Evolutionary conservation across 2,113 vertebrate species (phyloP), one percentile per base, ranked within the genome.

Genomic region (Chamaetylas fuelleborni): DNA sequence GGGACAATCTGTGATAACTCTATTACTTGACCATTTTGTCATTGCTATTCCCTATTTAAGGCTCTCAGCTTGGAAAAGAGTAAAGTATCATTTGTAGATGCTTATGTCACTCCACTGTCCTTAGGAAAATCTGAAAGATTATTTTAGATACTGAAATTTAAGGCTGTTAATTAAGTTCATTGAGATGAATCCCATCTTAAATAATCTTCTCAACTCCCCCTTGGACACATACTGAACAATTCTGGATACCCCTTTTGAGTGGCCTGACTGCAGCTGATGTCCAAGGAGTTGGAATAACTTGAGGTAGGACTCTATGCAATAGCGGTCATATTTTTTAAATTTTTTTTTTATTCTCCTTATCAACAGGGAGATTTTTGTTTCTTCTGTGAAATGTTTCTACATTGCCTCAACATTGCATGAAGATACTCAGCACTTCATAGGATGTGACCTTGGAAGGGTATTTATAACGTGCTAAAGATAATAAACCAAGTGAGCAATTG

Each of bases 401-500:
- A 1, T 71, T 87, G 56, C n/a, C 82, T 83, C 67, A 82, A 45
- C 42, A 69, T 53, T 86, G 42, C 42, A 31, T 38, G 14, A 83
- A 70, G 34, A 70, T 22, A 42, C 16, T 51, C 36, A 16, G 26
- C 17, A 57, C 45, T 87, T 70, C 74, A 61, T 22, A 66, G 34
- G 79, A 96, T 77, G 26, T 73, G 60, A 62, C 58, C 42, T 73
- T 71, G 82, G 26, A 73, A 70, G n/a, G 13, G 34, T 88, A 34
- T 86, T 86, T 88, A 38, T 42, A 48, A 58, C 60, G 38, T 66
- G 29, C 64, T 77, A 23, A 86, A 73, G 54, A 83, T 34, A 50
- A 66, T 58, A 84, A 74, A 71, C 51, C 43, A 97, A 96, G 64
- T 88, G 94, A 97, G 76, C 91, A 96, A 38, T 60, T 88, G 51